Base-by-base conservation (phyloP, 2,113 vertebrate genomes). In the Vanacampus margaritifer region DNA sequence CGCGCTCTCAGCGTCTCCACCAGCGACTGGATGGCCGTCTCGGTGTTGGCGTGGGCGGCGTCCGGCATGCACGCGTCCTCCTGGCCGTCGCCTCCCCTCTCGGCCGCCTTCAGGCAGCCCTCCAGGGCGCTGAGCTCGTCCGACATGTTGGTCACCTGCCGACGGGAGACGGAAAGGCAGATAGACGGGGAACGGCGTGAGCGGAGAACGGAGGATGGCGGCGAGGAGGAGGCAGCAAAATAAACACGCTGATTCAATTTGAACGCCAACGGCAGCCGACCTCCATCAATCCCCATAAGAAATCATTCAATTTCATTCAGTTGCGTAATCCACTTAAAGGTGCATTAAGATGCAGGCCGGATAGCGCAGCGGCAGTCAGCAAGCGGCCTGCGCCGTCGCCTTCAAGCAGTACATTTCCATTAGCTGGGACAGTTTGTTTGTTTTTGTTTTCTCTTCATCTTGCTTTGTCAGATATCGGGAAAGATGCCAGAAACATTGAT, bases 91-190 rank as follows among this genome's bases (percentile, higher is more conserved):
- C 87, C 90, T 3, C 89, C 90, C 0, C 87, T 87, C 78, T 99
- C 96, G 0, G 94, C 97, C 84, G 95, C 94, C 69, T 95, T 98
- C 84, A 99, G 88, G 76, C 92, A 95, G 80, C 87, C 91, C 87
- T 99, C 97, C 66, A 99, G 82, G 51, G 93, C 79, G 43, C 93
- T 93, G 58, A 99, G 94, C 63, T 98, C 96, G 45, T 98, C 95
- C 1, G 97, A 98, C 96, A 99, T 98, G 86, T 98, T 96, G 89
- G 95, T 95, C 65, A 99, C 95, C 96, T 98, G 73, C 64, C 65
- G 62, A 81, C 32, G 43, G 4, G 1, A 65, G 9, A 43, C 5
- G 28, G 39, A 57, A 39, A 4, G 60, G 26, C 5, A 21, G 45
- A 72, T 32, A 48, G 46, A 21, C 19, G 43, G 43, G 46, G 43